Evolutionary conservation across 1,140 invertebrate genomes (phyloP), one percentile per base, ranked within the genome.

Genomic region (Cyclina sinensis): DNA sequence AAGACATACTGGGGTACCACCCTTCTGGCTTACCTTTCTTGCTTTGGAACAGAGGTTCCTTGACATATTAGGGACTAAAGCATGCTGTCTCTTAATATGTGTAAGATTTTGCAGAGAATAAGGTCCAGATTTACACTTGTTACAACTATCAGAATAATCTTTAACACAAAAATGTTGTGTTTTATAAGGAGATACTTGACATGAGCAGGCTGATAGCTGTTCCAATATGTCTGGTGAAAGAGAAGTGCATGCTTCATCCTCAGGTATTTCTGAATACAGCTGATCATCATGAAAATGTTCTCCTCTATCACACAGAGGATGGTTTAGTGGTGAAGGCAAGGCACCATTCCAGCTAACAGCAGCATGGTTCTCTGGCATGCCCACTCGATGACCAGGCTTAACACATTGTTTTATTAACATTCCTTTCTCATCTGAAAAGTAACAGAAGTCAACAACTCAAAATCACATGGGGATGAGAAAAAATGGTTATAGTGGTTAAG

Each of bases 251-350:
- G 85, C 37, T 35, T 62, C 74, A 46, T 87, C 87, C 85, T 89
- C 12, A 91, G 93, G 35, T 90, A 94, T 57, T 93, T 93, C 27
- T 91, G 91, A 51, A 92, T 92, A 37, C 93, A 91, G 79, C 54
- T 57, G 76, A 27, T 88, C 79, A 39, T 82, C 79, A 24, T 70
- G 79, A 4, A 79, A n/a, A n/a, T 79, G 79, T n/a, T 87, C 93
- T 30, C 91, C 91, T 39, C 95, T 94, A 43, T 43, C 43, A 54
- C 92, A 93, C 0, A 97, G 97, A 21, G 97, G 97, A 94, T 98
- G 97, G 88, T 97, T 97, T 0, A 97, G 97, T 1, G 97, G 97
- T 51, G 97, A 97, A 18, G 97, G 97, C 30, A 98, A 95, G n/a
- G 93, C 73, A 76, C 98, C 97, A 39, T 96, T 97, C 97, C 97